Evolutionary conservation across 2,113 vertebrate species (phyloP).

Genomic region (Brachyhypopomus gauderio): DNA sequence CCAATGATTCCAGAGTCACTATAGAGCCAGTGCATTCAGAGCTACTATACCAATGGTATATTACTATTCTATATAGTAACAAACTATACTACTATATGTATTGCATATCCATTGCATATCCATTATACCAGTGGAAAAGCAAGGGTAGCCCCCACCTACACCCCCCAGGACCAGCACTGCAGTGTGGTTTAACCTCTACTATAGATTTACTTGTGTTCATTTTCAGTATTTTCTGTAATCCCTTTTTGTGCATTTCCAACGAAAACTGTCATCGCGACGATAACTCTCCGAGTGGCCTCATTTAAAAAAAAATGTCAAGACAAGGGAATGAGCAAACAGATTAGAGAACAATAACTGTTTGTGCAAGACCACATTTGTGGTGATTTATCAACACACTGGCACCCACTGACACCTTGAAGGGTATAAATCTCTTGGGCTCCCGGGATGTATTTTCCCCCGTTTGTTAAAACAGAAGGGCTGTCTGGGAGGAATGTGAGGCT

Average conservation of each 20-base stretch:
- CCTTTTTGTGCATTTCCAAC: slow-evolving; percentile 1
- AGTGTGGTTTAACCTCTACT: not conserved
- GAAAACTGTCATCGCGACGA: slow-evolving; percentile 15
- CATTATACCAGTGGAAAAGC: too few relatives aligned
- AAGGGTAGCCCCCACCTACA: too few relatives aligned
- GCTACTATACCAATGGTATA: too few relatives aligned
- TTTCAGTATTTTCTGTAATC: slow-evolving; percentile 4
- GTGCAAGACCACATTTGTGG: slow-evolving; percentile 41
- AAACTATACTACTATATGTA: too few relatives aligned
- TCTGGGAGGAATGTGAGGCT: slow-evolving; percentile 26
- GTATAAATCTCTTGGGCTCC: slow-evolving; percentile 51
- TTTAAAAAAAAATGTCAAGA: slow-evolving; percentile 6
- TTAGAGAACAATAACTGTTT: slow-evolving; percentile 48
- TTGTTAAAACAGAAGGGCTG: slow-evolving; percentile 30
- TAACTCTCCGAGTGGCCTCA: slow-evolving; percentile 1
- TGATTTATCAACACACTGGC: slow-evolving; percentile 64
- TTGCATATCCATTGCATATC: too few relatives aligned
- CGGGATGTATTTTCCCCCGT: slow-evolving; percentile 64
- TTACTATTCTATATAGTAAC: too few relatives aligned
- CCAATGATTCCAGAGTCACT: too few relatives aligned
- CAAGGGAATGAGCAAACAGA: slow-evolving; percentile 43
- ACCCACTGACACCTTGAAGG: slow-evolving; percentile 57
- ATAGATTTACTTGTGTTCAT: not conserved
- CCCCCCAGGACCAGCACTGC: too few relatives aligned
- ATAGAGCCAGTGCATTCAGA: too few relatives aligned